These are phyloP conservation scores for Onychomys leucogaster DNA, from an alignment of 2,797 vertebrate species.

Conservation along the genomic window DNA sequence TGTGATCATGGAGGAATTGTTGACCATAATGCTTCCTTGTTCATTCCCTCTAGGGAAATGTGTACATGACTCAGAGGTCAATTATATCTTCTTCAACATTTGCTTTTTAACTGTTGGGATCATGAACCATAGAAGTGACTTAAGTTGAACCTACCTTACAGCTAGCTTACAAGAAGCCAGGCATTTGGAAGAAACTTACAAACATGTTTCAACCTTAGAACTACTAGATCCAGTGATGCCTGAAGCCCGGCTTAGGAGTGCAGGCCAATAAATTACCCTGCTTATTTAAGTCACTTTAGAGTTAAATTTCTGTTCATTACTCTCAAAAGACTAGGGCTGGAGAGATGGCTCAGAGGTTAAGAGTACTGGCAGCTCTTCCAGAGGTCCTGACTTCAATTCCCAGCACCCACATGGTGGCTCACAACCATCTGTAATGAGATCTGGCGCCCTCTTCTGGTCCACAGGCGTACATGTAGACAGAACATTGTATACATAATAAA, in stretches of 20 bases:
- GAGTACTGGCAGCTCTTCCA: too few relatives aligned
- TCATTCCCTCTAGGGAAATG: not conserved
- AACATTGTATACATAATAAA: too few relatives aligned
- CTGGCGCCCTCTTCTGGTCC: too few relatives aligned
- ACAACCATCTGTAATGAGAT: too few relatives aligned
- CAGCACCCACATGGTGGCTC: too few relatives aligned
- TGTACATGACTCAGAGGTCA: not conserved
- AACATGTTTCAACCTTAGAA: slow-evolving; percentile 3
- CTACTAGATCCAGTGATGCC: slow-evolving; percentile 15
- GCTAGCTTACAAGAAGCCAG: not conserved
- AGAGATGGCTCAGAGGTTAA: too few relatives aligned
- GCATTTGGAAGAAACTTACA: not conserved
- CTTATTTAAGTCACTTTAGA: slow-evolving; percentile 29
- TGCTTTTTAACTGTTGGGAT: not conserved
- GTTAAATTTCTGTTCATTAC: slow-evolving; percentile 38
- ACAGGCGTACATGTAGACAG: too few relatives aligned
- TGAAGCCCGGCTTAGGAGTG: not conserved
- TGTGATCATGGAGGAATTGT: not conserved
- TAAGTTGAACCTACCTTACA: not conserved
- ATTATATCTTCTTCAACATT: not conserved
- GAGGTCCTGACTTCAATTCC: too few relatives aligned
- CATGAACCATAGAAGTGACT: slow-evolving; percentile 3
- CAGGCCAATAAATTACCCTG: not conserved
- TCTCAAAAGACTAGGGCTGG: not conserved
- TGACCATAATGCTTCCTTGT: not conserved